Conservation (phyloP, 2,797 vertebrate genomes). For the Hipposideros larvatus region DNA sequence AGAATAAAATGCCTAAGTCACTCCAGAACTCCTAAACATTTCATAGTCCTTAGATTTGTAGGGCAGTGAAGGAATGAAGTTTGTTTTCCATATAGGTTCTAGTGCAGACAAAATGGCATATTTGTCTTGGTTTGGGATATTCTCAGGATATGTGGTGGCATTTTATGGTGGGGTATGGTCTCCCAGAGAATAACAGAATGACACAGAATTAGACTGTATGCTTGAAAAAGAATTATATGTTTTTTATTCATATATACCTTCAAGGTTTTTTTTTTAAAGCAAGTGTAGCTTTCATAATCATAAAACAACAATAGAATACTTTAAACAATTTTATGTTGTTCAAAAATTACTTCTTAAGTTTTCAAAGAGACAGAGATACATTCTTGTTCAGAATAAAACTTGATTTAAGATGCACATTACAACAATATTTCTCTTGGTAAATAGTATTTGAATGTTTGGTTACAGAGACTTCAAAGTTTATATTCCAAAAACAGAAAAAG, state of each 20-base stretch:
- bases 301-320: background rate
- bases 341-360: background rate
- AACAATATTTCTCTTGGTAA: background rate
- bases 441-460: background rate
- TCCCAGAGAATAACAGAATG: background rate
- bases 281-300: background rate
- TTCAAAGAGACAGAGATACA: background rate
- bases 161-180: background rate
- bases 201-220: background rate
- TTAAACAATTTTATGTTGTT: background rate
- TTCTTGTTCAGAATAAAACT: background rate
- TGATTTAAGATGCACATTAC: background rate
- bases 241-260: background rate
- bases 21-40: background rate
- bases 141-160: background rate
- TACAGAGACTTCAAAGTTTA: background rate
- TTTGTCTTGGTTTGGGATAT: background rate
- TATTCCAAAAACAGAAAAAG: background rate
- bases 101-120: background rate
- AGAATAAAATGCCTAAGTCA: background rate
- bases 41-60: background rate
- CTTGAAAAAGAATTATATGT: slow-evolving; percentile 2
- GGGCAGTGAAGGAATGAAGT: background rate
- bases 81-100: background rate
- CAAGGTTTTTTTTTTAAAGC: background rate